Conservation (phyloP, 2,888 invertebrate genomes). For the Scaptomyza tumidula region DNA sequence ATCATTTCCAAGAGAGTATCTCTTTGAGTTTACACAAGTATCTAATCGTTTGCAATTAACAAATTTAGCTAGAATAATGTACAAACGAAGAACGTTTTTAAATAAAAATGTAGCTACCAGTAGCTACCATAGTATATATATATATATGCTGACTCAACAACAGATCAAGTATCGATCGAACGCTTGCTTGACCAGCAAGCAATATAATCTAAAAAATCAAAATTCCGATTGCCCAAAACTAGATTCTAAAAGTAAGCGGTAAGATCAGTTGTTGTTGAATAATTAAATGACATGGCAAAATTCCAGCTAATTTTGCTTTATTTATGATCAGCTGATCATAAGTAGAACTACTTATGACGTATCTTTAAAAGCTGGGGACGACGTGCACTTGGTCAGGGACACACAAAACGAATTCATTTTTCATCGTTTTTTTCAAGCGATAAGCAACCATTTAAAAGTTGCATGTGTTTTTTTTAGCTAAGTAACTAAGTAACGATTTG, state of each 20-base stretch:
- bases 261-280: neutral
- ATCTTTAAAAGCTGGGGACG: constrained; percentile 19
- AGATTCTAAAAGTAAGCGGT: neutral
- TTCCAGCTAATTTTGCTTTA: constrained; percentile 3
- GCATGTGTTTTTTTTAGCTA: constrained; percentile 41
- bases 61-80: constrained; percentile 25
- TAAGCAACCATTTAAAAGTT: constrained; percentile 45
- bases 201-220: neutral
- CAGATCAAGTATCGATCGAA: constrained; percentile 13
- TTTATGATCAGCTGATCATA: constrained; percentile 35
- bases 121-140: neutral
- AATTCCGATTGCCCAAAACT: neutral
- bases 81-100: neutral
- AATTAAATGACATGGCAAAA: constrained; percentile 23
- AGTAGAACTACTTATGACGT: constrained; percentile 38
- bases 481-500: constrained; percentile 13
- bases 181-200: neutral
- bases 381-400: constrained; percentile 74
- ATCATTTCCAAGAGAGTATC: constrained; percentile 16
- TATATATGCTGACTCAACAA: constrained; percentile 26
- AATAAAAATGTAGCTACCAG: constrained; percentile 11
- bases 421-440: too few species aligned
- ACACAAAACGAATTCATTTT: constrained; percentile 14
- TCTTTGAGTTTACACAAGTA: constrained; percentile 21
- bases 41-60: constrained; percentile 20